Conservation (phyloP, 2,888 invertebrate genomes). For the Trachelus iudaicus region DNA sequence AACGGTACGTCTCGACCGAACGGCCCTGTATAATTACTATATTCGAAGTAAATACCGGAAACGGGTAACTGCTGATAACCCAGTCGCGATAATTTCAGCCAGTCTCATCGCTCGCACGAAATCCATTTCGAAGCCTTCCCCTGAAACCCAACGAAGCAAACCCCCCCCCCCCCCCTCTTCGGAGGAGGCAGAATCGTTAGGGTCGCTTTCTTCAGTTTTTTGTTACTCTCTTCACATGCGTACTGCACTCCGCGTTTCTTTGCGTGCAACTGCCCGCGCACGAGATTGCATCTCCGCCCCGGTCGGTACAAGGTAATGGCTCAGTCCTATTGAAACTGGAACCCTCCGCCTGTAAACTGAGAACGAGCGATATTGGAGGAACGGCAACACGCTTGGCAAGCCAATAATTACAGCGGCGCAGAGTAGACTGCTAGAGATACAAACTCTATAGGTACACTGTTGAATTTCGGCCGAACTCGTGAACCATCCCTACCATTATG, state of each 20-base stretch:
- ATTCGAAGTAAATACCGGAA: background rate
- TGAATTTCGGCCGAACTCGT: background rate
- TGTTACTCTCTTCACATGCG: background rate
- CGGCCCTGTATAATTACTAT: background rate
- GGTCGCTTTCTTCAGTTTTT: background rate
- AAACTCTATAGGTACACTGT: background rate
- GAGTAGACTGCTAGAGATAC: background rate
- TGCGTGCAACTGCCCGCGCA: background rate
- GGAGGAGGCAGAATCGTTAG: background rate
- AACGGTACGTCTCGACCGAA: background rate
- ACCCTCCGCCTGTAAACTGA: slow-evolving; percentile 41
- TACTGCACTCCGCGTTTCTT: background rate
- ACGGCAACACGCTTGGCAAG: slow-evolving; percentile 31
- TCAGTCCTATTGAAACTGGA: slow-evolving; percentile 45
- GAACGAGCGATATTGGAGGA: slow-evolving; percentile 42
- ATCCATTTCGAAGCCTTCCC: background rate
- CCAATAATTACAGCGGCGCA: background rate
- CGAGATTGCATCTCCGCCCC: slow-evolving; percentile 46
- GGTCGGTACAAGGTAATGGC: slow-evolving; percentile 43
- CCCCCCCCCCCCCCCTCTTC: no score
- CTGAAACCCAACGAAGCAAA: background rate
- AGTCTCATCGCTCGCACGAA: background rate
- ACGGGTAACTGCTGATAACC: background rate
- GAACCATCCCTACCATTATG: background rate
- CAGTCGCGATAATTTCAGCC: background rate